phyloP scores from a whole-genome alignment of 2,113 vertebrate species.

The Pan troglodytes region NHGRI_mPanTro3-v2.1_pri NC_072401.2:47891501-47892000 shows the following conservation, averaged over 20 bases:
- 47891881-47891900: neutral
- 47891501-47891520: no score
- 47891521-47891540: neutral
- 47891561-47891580: neutral
- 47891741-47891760: neutral
- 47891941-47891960: neutral
- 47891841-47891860: neutral
- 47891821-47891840: neutral
- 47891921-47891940: neutral
- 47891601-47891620: neutral
- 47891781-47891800: neutral
- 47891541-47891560: neutral
- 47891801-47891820: neutral
- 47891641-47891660: constrained; percentile 5
- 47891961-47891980: neutral
- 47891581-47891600: neutral
- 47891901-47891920: neutral
- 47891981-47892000: neutral
- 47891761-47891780: neutral
- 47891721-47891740: neutral
- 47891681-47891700: neutral
- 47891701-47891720: no score
- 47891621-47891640: neutral
- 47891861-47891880: neutral
- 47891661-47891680: neutral